Evolutionary conservation across 2,797 vertebrate genomes (phyloP), one percentile per base, ranked within the genome.

Genomic region (Hydrocynus forskahlii): DNA sequence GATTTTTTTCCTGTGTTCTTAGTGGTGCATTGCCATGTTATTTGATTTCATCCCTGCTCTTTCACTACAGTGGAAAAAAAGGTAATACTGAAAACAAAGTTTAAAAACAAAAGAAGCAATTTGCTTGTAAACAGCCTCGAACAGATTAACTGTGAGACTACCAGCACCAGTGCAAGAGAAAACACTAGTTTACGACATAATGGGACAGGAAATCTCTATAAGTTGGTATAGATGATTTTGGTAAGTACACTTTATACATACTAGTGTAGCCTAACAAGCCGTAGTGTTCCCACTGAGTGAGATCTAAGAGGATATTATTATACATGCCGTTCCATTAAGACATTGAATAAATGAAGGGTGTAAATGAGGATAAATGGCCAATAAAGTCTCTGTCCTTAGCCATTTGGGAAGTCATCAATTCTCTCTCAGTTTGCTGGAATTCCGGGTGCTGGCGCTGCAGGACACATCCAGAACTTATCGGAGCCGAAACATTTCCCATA

Each of bases 341-440:
- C 78, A 79, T 83, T 72, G 78, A 76, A 83, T 81, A 86, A 88
- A 85, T 82, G 54, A 85, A 81, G 79, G 80, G 79, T 81, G 70
- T 73, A 80, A 90, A 79, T 88, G 80, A 88, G 80, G 82, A 88
- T 86, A 83, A 89, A 89, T 84, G 83, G 79, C 72, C 76, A 17
- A 50, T 89, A 85, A 83, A 89, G 88, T 40, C 84, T 35, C 29
- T 77, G 82, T 89, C 83, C 78, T 50, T 45, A 81, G 81, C 85
- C 85, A 88, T 89, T 88, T 89, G 83, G 87, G 83, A 88, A 89
- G 81, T 87, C 87, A 87, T 91, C 72, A 83, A 82, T 85, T 90
- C 82, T 83, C 48, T 17, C 78, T 85, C 79, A 74, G 76, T 83
- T 76, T 85, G 82, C 84, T 71, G 83, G 79, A 67, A 57, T 80